These are phyloP conservation scores for Pasiphila rectangulata DNA, from an alignment of 2,888 invertebrate genomes.

Conservation along the genomic window DNA sequence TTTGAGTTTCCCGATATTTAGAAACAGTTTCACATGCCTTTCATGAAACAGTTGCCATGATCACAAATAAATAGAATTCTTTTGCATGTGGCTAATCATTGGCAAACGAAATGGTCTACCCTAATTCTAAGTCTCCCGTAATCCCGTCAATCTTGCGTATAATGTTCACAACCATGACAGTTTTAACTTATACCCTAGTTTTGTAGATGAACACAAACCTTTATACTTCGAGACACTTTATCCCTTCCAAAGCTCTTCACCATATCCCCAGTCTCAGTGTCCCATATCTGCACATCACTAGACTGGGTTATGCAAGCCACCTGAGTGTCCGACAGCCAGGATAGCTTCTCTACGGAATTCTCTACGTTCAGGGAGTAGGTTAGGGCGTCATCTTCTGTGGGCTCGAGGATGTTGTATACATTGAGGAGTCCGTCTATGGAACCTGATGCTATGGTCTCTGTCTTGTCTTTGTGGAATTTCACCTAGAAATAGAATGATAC, in stretches of 20 bases:
- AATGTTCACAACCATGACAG: too few species aligned
- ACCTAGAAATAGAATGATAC: conserved; percentile 60
- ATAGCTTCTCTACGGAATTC: conserved; percentile 85
- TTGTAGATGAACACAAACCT: conserved; percentile 52
- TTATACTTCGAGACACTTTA: conserved; percentile 80
- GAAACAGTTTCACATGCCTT: too few species aligned
- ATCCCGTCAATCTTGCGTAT: too few species aligned
- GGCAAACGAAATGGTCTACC: too few species aligned
- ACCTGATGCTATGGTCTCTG: conserved; percentile 86
- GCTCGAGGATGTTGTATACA: conserved; percentile 87
- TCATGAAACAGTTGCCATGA: too few species aligned
- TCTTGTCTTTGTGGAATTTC: conserved; percentile 85
- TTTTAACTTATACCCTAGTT: too few species aligned
- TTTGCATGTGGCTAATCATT: too few species aligned
- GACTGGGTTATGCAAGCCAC: conserved; percentile 86
- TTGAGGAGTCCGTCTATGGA: conserved; percentile 93
- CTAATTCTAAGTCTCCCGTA: too few species aligned
- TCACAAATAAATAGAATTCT: too few species aligned
- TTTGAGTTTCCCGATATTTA: too few species aligned
- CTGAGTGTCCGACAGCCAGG: conserved; percentile 74
- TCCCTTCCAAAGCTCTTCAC: conserved; percentile 79
- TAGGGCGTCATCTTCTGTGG: conserved; percentile 90
- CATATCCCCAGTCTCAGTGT: conserved; percentile 82
- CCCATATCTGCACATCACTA: conserved; percentile 85
- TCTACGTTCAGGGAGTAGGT: conserved; percentile 88